Base-by-base conservation (phyloP, 2,888 invertebrate species). In the Erebia epiphron region DNA sequence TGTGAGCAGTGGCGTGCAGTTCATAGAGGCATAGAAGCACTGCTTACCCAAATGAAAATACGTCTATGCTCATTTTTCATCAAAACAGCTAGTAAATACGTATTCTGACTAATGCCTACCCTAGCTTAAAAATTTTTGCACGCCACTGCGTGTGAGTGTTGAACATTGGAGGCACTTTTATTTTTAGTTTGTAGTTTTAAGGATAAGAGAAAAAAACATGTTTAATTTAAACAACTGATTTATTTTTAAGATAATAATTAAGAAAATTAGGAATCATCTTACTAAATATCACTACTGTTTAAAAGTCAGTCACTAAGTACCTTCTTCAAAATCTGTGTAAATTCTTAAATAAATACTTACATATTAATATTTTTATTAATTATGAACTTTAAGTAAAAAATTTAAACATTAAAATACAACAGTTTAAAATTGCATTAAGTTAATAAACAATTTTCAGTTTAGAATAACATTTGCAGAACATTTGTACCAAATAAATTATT, bases 191-290 rank as follows among this genome's bases (percentile, higher is more conserved):
- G 35, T 7, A 49, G 26, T 13, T 13, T n/a, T 7, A 61, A 43
- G 13, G 18, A 46, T 16, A 18, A 5, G 43, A 21, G n/a, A 68
- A 69, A 70, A 76, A 78, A 63, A 72, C 50, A 60, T 46, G n/a
- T 66, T 75, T 73, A 75, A 83, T 87, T 86, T 85, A 86, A 88
- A 87, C 85, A 89, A 88, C 86, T 85, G 80, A 83, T 90, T 89
- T 89, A 89, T 88, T 89, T 76, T 81, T 79, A 79, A 81, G 79
- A 79, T 82, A 79, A 77, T 76, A 82, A 80, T 79, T 80, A 80
- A 82, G 81, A 80, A 82, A 78, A 78, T 78, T 84, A 83, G 81
- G 82, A 81, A 83, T 82, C 86, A 83, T 79, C 78, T 78, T 82
- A 82, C 76, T 80, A 78, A 77, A 75, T 75, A 77, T 80, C 80